Base-by-base conservation (phyloP, 2,113 vertebrate genomes). In the Oryzias curvinotus region DNA sequence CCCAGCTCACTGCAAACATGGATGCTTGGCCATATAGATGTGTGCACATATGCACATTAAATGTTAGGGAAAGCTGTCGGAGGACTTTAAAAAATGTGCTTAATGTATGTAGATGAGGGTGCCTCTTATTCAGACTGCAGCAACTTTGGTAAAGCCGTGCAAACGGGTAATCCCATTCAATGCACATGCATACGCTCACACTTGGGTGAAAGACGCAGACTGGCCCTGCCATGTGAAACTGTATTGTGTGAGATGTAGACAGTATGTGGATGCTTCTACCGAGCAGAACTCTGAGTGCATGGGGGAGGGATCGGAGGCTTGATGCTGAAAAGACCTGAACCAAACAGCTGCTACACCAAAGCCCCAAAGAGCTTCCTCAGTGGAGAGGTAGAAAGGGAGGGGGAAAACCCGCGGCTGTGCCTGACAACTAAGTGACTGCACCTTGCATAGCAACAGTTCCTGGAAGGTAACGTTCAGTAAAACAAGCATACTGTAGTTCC, bases 401-500 rank as follows among this genome's bases (percentile, higher is more conserved):
- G 60, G 67, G 30, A 8, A 6, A 21, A 57, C 65, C 64, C 77
- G 52, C 52, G 74, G 81, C 73, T 85, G 80, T 86, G 90, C 89
- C 82, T 89, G 87, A 88, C 86, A 87, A 91, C 85, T 84, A 88
- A 90, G 87, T 87, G 87, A 79, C 79, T 86, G 79, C 70, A 79
- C 72, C 78, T 77, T 48, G 60, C 89, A 90, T 91, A 90, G 91
- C 89, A 91, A 91, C 90, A 87, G 87, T 89, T 85, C 66, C 80
- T 80, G 86, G 72, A 87, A 78, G 67, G 71, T 78, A 82, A 71
- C 52, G 52, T 68, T 51, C 52, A 60, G 57, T 62, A 41, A 75
- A 84, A 79, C 60, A 71, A 68, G 73, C 52, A 26, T 60, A 71
- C 56, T 58, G 71, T 70, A 76, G 68, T 67, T 66, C 77, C 51